Evolutionary conservation across 2,113 vertebrate species (phyloP).

Genomic region (Lepisosteus osseus): DNA sequence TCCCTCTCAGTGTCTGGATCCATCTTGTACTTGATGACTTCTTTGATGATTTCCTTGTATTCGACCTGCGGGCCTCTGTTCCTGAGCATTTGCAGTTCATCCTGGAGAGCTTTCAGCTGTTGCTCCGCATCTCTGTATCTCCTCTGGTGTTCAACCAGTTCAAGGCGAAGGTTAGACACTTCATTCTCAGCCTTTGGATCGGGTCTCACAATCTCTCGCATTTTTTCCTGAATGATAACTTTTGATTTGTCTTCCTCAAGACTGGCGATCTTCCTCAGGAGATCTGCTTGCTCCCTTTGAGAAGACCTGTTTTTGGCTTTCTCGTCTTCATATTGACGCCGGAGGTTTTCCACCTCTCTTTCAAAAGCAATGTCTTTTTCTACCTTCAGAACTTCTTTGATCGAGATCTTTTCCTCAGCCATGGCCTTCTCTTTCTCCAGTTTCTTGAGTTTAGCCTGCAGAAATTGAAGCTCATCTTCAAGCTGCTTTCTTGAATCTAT

Average conservation of each 20-base stretch:
- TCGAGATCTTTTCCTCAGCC: conserved; percentile 88
- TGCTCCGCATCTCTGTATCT: conserved; percentile 75
- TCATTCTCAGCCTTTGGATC: conserved; percentile 92
- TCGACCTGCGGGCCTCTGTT: conserved; percentile 86
- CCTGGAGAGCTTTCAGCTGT: conserved; percentile 75
- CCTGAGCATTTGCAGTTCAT: conserved; percentile 71
- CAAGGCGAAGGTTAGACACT: conserved; percentile 87
- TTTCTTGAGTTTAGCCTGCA: conserved; percentile 82
- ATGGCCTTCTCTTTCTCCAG: conserved; percentile 90
- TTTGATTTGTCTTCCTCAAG: conserved; percentile 87
- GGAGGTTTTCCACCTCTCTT: conserved; percentile 80
- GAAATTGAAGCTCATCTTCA: conserved; percentile 84
- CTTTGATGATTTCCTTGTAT: conserved; percentile 88
- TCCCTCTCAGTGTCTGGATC: conserved; percentile 88
- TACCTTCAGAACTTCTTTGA: conserved; percentile 92
- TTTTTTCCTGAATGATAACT: conserved; percentile 88
- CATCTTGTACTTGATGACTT: conserved; percentile 92
- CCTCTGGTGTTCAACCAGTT: conserved; percentile 88
- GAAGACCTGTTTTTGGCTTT: conserved; percentile 71
- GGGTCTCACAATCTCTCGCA: conserved; percentile 89
- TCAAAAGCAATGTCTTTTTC: conserved; percentile 82
- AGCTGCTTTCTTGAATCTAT: conserved; percentile 65
- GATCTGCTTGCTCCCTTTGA: conserved; percentile 77
- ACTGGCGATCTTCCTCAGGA: conserved; percentile 80
- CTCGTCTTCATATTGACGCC: conserved; percentile 82